Percentiles rank a stretch among this genome's conserved stretches.
These are phyloP conservation scores for Hipparchia semele DNA, from an alignment of 2,888 invertebrate genomes.

Conservation along the genomic window DNA sequence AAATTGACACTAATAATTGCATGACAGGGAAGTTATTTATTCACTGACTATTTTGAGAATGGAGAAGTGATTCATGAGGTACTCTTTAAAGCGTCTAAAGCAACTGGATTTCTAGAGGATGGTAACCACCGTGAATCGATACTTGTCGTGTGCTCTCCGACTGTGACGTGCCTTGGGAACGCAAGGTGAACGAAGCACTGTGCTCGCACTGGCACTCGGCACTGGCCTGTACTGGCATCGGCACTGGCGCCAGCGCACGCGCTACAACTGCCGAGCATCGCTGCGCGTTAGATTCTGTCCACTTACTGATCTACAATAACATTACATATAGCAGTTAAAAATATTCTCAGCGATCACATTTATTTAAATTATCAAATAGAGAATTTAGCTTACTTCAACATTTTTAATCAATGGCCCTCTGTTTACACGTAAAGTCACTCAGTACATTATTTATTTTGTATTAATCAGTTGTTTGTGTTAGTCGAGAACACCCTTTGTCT, in stretches of 20 bases:
- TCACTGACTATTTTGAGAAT: neutral
- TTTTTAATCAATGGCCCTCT: conserved; percentile 81
- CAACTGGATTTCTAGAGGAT: no score
- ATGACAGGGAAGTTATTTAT: neutral
- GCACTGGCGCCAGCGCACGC: conserved; percentile 20
- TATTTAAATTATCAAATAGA: conserved; percentile 81
- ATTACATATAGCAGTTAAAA: conserved; percentile 79
- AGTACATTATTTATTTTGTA: conserved; percentile 81
- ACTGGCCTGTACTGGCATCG: conserved; percentile 4
- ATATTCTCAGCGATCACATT: conserved; percentile 82
- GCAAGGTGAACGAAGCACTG: conserved; percentile 30
- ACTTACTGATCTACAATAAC: conserved; percentile 73
- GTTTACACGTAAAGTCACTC: conserved; percentile 83
- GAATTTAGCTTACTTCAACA: conserved; percentile 81
- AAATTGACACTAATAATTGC: neutral
- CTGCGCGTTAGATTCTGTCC: conserved; percentile 56
- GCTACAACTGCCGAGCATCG: conserved; percentile 41
- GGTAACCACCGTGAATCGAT: no score
- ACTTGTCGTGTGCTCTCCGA: conserved; percentile 1
- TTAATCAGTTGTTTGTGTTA: conserved; percentile 80
- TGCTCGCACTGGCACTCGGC: conserved; percentile 19
- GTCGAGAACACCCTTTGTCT: conserved; percentile 80
- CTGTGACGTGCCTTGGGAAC: conserved; percentile 40
- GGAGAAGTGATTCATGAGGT: neutral
- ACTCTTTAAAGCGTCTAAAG: no score